phyloP scores from a whole-genome alignment of 1,140 invertebrate genomes.

The Scaptomyza pallida region DNA sequence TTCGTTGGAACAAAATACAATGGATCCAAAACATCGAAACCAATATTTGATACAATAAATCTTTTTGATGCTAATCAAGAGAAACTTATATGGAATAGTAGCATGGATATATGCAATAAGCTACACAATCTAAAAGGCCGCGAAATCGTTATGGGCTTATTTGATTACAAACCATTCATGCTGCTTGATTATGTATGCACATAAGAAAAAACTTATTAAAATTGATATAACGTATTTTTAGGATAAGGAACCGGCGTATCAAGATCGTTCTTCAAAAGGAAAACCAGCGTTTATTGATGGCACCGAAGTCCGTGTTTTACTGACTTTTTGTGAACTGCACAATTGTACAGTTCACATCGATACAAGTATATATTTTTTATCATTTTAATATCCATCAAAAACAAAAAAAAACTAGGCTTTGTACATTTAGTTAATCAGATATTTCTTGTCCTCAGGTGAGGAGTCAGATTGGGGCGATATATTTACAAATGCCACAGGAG shows the following conservation, averaged over 20 bases:
- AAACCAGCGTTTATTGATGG: constrained; percentile 55
- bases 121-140: constrained; percentile 63
- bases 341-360: constrained; percentile 71
- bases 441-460: constrained; percentile 38
- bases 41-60: constrained; percentile 40
- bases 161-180: constrained; percentile 76
- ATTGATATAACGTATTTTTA: not conserved
- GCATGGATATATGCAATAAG: constrained; percentile 37
- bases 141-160: constrained; percentile 64
- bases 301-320: constrained; percentile 59
- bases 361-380: constrained; percentile 50
- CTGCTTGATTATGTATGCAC: constrained; percentile 56
- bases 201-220: not conserved
- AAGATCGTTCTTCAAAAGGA: constrained; percentile 39
- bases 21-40: not conserved
- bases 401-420: too few species aligned
- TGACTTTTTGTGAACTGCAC: constrained; percentile 61
- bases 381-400: not conserved
- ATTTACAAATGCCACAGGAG: constrained; percentile 56
- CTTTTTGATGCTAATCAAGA: constrained; percentile 44
- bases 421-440: not conserved
- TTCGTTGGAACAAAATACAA: constrained; percentile 61
- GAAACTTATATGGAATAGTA: constrained; percentile 18
- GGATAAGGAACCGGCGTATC: constrained; percentile 37
- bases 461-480: constrained; percentile 61